Conservation (phyloP, 2,113 vertebrate species). For the Meleagris gallopavo region DNA sequence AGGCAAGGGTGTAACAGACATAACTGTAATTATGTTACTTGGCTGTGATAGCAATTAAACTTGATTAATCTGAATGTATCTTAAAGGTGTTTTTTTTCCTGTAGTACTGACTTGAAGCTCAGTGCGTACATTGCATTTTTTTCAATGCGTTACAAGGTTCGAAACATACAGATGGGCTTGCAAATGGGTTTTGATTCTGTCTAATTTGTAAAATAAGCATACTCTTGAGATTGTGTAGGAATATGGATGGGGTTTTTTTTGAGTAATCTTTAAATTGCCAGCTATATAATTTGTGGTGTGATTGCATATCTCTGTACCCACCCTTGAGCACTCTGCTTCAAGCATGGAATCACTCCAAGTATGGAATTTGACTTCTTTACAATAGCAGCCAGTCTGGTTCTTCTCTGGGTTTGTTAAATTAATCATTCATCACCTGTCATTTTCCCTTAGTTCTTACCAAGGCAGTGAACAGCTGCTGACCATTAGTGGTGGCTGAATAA, state of each 20-base stretch:
- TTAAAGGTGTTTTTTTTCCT: neutral
- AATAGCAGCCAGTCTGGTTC: neutral
- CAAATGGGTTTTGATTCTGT: neutral
- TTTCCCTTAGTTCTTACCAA: neutral
- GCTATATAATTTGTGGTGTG: neutral
- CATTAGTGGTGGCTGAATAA: neutral
- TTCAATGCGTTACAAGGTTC: neutral
- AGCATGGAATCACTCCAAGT: neutral
- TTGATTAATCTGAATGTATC: neutral
- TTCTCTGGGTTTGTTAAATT: neutral
- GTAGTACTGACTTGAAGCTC: accelerated
- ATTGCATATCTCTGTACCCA: neutral
- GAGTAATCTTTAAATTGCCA: neutral
- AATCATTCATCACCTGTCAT: neutral
- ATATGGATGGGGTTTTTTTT: neutral
- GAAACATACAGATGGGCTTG: neutral
- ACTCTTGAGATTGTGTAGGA: neutral
- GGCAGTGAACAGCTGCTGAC: neutral
- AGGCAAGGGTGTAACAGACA: neutral
- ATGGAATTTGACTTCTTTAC: neutral
- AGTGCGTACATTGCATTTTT: neutral
- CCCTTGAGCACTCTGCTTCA: neutral
- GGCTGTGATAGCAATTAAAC: neutral
- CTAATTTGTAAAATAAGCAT: neutral
- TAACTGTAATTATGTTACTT: neutral